Base-by-base conservation (phyloP, 1,140 invertebrate genomes). In the Macrocentrus cingulum region DNA sequence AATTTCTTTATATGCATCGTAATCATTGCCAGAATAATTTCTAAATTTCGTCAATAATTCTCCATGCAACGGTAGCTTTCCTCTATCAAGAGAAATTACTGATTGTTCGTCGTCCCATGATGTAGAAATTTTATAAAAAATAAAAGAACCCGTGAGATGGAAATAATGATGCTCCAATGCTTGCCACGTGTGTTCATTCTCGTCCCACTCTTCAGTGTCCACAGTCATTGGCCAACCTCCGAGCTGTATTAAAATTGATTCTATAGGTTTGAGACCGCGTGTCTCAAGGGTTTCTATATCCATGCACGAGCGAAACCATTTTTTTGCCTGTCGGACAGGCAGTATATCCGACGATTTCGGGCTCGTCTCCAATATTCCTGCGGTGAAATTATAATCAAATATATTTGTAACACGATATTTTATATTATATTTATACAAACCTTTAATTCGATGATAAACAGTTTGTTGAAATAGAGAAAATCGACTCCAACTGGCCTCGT, bases 191-290 rank as follows among this genome's bases (percentile, higher is more conserved):
- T 65, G 58, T 1, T 63, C 56, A 0, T 44, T n/a, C 2, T 45
- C 58, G 2, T 65, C 51, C 69, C 69, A 71, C 46, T 68, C 63
- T 0, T 58, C 62, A 0, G 50, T 25, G 11, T 63, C 60, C 60
- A 69, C 66, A 45, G 61, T 63, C 34, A 71, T 54, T 3, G 69
- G 69, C 69, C 69, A 71, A 11, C 69, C 69, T 16, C 69, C 69
- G 19, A 60, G 55, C 48, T 61, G 58, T 39, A 60, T 45, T 8
- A 69, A 0, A 11, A 64, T 60, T 6, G 56, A 52, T 18, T 64
- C 5, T 5, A 70, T 9, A 6, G 64, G 62, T 1, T 62, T 59
- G 1, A 69, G 15, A 0, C 62, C 62, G 53, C 23, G 36, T 20
- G 15, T 44, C 32, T 64, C 58, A 6, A 56, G 58, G 1, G 7